Evolutionary conservation across 2,797 vertebrate genomes (phyloP).

Genomic region (Gobionotothen gibberifrons): DNA sequence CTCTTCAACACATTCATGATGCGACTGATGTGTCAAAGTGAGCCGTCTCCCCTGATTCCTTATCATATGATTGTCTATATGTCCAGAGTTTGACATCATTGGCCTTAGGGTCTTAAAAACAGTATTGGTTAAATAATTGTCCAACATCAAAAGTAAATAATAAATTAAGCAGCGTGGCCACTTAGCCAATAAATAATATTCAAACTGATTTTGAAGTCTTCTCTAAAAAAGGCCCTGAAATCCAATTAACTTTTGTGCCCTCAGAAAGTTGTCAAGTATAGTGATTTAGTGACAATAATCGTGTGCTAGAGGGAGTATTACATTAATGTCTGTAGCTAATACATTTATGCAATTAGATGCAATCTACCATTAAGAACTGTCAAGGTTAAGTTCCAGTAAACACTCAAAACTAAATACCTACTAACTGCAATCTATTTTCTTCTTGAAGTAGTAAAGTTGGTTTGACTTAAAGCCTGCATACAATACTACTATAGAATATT

Average conservation of each 20-base stretch:
- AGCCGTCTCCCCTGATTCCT: neutral
- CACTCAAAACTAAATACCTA: neutral
- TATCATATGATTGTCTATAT: neutral
- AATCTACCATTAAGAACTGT: neutral
- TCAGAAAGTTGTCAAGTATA: neutral
- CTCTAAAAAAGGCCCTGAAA: neutral
- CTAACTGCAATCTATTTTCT: neutral
- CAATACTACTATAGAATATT: neutral
- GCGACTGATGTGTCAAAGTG: neutral
- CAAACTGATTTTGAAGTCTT: neutral
- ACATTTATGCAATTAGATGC: neutral
- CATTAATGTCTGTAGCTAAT: constrained; percentile 3
- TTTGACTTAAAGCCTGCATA: neutral
- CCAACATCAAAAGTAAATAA: neutral
- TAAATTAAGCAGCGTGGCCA: neutral
- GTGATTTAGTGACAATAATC: neutral
- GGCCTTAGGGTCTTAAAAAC: neutral
- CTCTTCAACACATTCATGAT: neutral
- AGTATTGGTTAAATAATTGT: neutral
- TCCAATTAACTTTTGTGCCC: neutral
- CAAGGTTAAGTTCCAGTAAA: constrained; percentile 3
- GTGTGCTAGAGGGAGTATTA: neutral
- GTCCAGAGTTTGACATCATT: neutral
- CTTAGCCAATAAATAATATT: constrained; percentile 3
- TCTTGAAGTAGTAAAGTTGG: neutral